These are phyloP conservation scores for Rhorus exstirpatorius DNA, from an alignment of 2,888 invertebrate genomes.

Conservation along the genomic window DNA sequence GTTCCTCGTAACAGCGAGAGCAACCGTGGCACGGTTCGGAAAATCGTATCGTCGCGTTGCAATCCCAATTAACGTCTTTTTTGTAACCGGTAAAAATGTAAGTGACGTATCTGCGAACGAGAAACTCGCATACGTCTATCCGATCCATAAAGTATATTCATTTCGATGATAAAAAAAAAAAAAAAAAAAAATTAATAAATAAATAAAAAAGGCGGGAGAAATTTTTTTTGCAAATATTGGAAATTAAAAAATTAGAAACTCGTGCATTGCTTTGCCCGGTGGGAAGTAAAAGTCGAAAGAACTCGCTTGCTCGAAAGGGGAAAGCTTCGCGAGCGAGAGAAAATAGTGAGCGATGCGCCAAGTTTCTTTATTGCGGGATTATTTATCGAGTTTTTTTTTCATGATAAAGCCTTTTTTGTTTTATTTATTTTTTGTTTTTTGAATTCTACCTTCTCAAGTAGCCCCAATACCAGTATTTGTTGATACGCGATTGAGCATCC, in stretches of 20 bases:
- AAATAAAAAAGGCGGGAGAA: too few relatives aligned
- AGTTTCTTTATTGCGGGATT: too few relatives aligned
- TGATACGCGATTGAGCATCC: conserved; percentile 91
- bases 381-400: too few relatives aligned
- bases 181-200: too few relatives aligned
- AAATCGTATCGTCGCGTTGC: conserved; percentile 91
- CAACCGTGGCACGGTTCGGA: conserved; percentile 94
- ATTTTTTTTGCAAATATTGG: too few relatives aligned
- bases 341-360: too few relatives aligned
- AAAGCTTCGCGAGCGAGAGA: too few relatives aligned
- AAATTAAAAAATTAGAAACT: too few relatives aligned
- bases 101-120: conserved; percentile 89
- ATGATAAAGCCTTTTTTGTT: background rate
- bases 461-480: conserved; percentile 97
- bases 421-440: background rate
- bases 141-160: background rate
- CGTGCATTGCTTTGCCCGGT: too few relatives aligned
- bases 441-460: conserved; percentile 87
- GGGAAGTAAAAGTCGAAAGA: too few relatives aligned
- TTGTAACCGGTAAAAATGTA: conserved; percentile 92
- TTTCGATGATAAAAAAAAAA: too few relatives aligned
- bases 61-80: conserved; percentile 89
- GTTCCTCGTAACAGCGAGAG: conserved; percentile 89
- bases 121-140: background rate
- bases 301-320: too few relatives aligned